Percentiles rank a stretch among this genome's conserved stretches.
phyloP scores from a whole-genome alignment of 2,113 vertebrate species.

The Okapia johnstoni region DNA sequence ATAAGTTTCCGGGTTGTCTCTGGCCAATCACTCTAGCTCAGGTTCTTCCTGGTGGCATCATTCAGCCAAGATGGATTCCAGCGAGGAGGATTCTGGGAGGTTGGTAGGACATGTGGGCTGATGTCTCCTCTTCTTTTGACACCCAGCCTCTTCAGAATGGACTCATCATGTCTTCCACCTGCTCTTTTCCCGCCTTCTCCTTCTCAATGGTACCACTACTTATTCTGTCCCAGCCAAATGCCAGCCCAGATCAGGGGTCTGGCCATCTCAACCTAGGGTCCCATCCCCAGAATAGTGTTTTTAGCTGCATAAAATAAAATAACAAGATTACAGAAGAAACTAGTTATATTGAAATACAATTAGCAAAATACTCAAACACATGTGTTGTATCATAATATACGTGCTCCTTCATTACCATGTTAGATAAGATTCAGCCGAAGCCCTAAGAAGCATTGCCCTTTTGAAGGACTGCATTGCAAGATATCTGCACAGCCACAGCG shows the following conservation, averaged over 20 bases:
- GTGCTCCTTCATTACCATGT: neutral
- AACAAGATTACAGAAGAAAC: neutral
- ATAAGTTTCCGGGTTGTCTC: neutral
- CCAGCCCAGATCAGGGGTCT: neutral
- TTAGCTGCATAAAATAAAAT: neutral
- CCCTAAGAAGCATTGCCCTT: accelerated
- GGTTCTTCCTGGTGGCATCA: neutral
- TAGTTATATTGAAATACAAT: neutral
- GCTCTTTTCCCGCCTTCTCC: neutral
- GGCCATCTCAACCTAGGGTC: neutral
- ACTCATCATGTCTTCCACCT: neutral
- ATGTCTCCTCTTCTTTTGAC: neutral
- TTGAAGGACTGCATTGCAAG: accelerated
- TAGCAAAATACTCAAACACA: neutral
- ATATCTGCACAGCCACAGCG: accelerated
- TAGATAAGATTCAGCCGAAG: neutral
- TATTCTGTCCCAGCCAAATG: neutral
- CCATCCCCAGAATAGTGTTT: neutral
- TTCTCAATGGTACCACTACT: neutral
- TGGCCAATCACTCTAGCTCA: neutral
- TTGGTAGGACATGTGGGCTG: neutral
- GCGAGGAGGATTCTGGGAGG: neutral
- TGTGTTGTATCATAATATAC: accelerated
- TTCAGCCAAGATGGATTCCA: neutral
- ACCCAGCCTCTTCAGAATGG: neutral